Evolutionary conservation across 2,113 vertebrate genomes (phyloP), one percentile per base, ranked within the genome.

Genomic region (Anoplopoma fimbria): DNA sequence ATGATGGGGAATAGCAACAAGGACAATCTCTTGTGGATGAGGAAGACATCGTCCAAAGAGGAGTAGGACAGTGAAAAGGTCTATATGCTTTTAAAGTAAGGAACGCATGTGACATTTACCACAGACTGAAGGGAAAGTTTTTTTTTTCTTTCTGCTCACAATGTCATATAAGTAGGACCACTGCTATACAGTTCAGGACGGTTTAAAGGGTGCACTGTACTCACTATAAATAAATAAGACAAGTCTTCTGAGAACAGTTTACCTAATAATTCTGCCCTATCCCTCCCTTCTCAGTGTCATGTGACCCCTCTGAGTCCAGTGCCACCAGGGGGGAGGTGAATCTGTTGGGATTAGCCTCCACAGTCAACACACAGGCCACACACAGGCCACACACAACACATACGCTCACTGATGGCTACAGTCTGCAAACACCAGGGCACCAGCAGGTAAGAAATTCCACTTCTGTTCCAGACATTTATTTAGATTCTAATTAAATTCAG

Each of bases 291-390:
- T 75, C 40, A 45, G 36, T 80, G 81, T 92, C 91, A 93, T 61
- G 76, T 94, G 94, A 91, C 76, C 63, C 84, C 72, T 84, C 78
- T 61, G 58, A 90, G 62, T 82, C 78, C 75, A 65, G 29, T 49
- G 57, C 15, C 51, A 19, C 57, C 38, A 7, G 15, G 33, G 77
- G 33, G 61, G 29, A 23, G 47, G 42, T 42, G 77, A 70, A 85
- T 91, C 90, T 79, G 62, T 42, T 47, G 77, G 93, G 93, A 95
- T 94, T 94, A 95, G 45, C 86, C 63, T 74, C 31, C 63, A 61
- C 55, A n/a, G 68, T 89, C 64, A 68, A 51, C 71, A 53, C 2
- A 69, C 53, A 40, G 65, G 62, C 62, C 49, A n/a, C 61, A 34
- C 82, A 29, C 51, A n/a, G 9, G n/a, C n/a, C 31, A 27, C 61